Evolutionary conservation across 2,797 vertebrate species (phyloP).

Genomic region (Arctocebus calabarensis): DNA sequence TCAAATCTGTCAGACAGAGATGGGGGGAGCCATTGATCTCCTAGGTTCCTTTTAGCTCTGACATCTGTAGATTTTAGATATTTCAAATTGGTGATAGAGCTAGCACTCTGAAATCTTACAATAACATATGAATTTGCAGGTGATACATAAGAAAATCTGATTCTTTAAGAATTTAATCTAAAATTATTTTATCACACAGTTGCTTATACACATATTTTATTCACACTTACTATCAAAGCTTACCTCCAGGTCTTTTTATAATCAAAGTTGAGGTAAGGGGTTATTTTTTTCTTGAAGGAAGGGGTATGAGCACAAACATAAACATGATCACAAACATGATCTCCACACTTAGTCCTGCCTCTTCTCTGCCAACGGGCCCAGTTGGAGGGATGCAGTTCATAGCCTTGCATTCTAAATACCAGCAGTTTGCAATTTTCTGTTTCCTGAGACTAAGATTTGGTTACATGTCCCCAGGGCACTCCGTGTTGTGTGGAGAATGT

Average conservation of each 20-base stretch:
- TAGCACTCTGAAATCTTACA: background rate
- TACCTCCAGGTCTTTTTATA: background rate
- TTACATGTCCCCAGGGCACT: background rate
- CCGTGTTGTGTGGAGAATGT: background rate
- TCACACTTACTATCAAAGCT: background rate
- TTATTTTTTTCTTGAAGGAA: background rate
- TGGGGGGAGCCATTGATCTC: no score
- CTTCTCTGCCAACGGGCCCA: background rate
- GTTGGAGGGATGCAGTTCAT: background rate
- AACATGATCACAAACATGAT: no score
- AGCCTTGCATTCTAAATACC: background rate
- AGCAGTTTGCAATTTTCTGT: background rate
- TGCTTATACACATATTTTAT: background rate
- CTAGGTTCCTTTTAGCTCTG: background rate
- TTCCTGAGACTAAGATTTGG: background rate
- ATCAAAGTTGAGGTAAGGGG: background rate
- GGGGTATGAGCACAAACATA: no score
- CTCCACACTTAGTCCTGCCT: background rate
- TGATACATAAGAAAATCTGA: background rate
- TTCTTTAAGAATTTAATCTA: background rate
- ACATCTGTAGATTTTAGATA: background rate
- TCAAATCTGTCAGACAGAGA: background rate
- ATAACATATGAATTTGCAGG: background rate
- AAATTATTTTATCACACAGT: background rate
- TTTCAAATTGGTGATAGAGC: background rate